phyloP scores from a whole-genome alignment of 2,797 vertebrate genomes.

The Arrhamphus sclerolepis region DNA sequence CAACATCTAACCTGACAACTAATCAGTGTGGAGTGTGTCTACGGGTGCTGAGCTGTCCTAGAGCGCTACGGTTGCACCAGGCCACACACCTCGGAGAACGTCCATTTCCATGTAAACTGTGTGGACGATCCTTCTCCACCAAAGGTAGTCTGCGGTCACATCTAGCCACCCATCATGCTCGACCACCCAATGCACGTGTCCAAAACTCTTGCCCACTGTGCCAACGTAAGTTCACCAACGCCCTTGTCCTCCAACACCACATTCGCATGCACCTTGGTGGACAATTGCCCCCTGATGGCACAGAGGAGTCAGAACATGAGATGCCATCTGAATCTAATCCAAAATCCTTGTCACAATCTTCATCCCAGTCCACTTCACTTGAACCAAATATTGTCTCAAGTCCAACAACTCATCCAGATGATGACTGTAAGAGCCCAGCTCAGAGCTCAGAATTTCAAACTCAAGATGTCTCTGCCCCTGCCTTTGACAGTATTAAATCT shows the following conservation, averaged over 20 bases:
- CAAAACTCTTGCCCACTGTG: constrained; percentile 92
- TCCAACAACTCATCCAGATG: constrained; percentile 39
- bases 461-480: constrained; percentile 21
- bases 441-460: constrained; percentile 55
- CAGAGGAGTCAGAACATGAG: constrained; percentile 65
- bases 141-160: constrained; percentile 90
- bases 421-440: constrained; percentile 38
- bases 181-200: constrained; percentile 83
- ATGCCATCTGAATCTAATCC: constrained; percentile 61
- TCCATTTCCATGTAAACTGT: constrained; percentile 92
- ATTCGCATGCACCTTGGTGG: constrained; percentile 93
- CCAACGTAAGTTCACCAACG: constrained; percentile 93
- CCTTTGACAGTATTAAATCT: constrained; percentile 46
- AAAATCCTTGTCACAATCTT: constrained; percentile 61
- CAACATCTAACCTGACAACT: constrained; percentile 69
- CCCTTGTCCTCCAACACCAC: constrained; percentile 91
- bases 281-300: constrained; percentile 83
- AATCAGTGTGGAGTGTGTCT: constrained; percentile 92
- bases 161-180: constrained; percentile 88
- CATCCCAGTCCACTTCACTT: constrained; percentile 44
- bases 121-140: constrained; percentile 91
- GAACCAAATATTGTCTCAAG: constrained; percentile 41
- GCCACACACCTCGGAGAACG: constrained; percentile 91
- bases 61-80: constrained; percentile 89
- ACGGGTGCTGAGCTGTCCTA: constrained; percentile 88